Evolutionary conservation across 2,797 vertebrate genomes (phyloP), one percentile per base, ranked within the genome.

Genomic region (Acanthurus tractus): DNA sequence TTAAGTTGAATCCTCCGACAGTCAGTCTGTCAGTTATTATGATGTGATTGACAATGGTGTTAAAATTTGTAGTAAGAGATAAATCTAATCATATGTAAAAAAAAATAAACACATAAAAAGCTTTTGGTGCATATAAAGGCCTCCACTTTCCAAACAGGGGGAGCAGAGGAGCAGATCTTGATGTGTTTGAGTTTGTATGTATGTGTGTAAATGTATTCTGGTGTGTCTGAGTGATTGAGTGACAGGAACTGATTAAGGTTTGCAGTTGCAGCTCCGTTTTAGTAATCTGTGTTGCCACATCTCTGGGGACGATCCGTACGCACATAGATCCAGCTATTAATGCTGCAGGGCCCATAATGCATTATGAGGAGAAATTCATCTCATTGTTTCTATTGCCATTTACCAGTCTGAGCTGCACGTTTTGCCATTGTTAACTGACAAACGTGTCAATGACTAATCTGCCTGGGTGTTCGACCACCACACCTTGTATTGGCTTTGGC

Each of bases 381-480:
- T 87, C 74, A 81, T 86, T 88, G 83, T 92, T 89, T 92, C 77
- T 57, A 66, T 72, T 84, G 57, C 70, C 63, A 40, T 90, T 90
- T 78, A 73, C 61, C 67, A 58, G 62, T 77, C 82, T 77, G 83
- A 88, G 74, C 83, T 45, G 74, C 78, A 22, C 54, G n/a, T 86
- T 86, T 74, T 70, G 73, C 83, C 85, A 88, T 92, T 93, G 90
- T 94, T 90, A 92, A 83, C 88, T 88, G 91, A 91, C 87, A 86
- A 86, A 93, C 69, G 87, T 93, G 92, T 90, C 93, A 89, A 89
- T 94, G 93, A 92, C 88, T 93, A 92, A 93, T 92, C 90, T 93
- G 84, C 82, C 77, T 3, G 59, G 77, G 82, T 87, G 89, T 94
- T 91, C 86, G 84, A 92, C 88, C 93, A 90, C 77, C 84, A 71